Evolutionary conservation across 2,888 invertebrate species (phyloP).

Genomic region (Tribolium freemani): DNA sequence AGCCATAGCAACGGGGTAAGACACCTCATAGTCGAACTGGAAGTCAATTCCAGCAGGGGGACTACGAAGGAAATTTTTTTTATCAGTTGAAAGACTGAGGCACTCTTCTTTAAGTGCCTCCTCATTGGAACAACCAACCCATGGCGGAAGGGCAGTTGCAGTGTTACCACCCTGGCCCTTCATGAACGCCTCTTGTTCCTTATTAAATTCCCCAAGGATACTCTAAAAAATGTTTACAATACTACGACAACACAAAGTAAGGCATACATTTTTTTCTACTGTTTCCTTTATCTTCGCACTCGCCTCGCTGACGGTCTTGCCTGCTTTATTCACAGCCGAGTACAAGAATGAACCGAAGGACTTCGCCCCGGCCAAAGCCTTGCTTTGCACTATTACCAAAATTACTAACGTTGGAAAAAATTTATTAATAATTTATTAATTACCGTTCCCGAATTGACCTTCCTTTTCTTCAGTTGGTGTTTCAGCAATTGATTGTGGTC

Average conservation of each 20-base stretch:
- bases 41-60: conserved; percentile 97
- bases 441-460: conserved; percentile 83
- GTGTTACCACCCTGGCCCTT: conserved; percentile 84
- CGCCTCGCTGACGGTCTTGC: conserved; percentile 91
- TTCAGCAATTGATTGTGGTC: conserved; percentile 84
- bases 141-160: conserved; percentile 85
- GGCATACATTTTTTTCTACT: conserved; percentile 93
- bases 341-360: conserved; percentile 93
- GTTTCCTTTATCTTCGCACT: conserved; percentile 95
- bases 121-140: conserved; percentile 97
- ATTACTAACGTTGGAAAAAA: neutral
- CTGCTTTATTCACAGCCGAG: conserved; percentile 96
- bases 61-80: conserved; percentile 96
- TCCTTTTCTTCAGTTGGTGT: conserved; percentile 86
- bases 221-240: conserved; percentile 74
- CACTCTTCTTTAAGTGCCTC: conserved; percentile 95
- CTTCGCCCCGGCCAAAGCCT: conserved; percentile 91
- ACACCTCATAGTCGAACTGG: conserved; percentile 93
- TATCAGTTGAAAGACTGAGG: conserved; percentile 93
- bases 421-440: neutral
- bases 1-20: conserved; percentile 93
- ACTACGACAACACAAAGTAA: neutral
- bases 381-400: conserved; percentile 80
- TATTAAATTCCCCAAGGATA: conserved; percentile 96
- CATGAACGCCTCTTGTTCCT: conserved; percentile 96